These are phyloP conservation scores for Siderastrea radians DNA, from an alignment of 92 coral and sea anemone species.

Conservation along the genomic window DNA sequence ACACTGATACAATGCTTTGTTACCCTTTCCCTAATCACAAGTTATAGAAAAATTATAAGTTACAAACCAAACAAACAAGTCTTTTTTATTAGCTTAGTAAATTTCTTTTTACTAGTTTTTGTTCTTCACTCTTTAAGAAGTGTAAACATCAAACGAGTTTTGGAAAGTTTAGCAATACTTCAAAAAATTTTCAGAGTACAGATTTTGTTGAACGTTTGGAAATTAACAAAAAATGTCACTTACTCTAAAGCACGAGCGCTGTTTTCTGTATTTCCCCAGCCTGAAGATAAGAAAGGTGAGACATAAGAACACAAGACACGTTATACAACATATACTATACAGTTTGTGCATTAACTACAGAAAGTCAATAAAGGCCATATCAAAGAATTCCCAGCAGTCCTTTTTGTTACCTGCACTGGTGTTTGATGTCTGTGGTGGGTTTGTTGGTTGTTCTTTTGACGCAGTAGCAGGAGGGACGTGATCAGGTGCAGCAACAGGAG, in stretches of 20 bases:
- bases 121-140: too few relatives aligned
- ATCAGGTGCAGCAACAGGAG: neutral
- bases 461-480: neutral
- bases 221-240: neutral
- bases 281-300: neutral
- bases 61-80: too few relatives aligned
- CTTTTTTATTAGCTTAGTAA: too few relatives aligned
- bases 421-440: slow-evolving; percentile 11
- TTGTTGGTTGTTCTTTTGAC: slow-evolving; percentile 14
- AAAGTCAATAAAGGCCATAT: neutral
- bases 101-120: too few relatives aligned
- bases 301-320: neutral
- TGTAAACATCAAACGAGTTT: too few relatives aligned
- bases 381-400: neutral
- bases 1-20: too few relatives aligned
- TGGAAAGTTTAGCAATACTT: too few relatives aligned
- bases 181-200: neutral
- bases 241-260: slow-evolving; percentile 33
- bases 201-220: neutral
- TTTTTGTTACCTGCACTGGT: slow-evolving; percentile 20
- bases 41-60: too few relatives aligned
- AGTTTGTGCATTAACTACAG: neutral
- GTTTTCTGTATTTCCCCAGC: slow-evolving; percentile 50
- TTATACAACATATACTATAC: neutral
- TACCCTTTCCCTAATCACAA: too few relatives aligned